These are phyloP conservation scores for Porites lutea DNA, from an alignment of 64 coral and sea anemone genomes.

Conservation along the genomic window DNA sequence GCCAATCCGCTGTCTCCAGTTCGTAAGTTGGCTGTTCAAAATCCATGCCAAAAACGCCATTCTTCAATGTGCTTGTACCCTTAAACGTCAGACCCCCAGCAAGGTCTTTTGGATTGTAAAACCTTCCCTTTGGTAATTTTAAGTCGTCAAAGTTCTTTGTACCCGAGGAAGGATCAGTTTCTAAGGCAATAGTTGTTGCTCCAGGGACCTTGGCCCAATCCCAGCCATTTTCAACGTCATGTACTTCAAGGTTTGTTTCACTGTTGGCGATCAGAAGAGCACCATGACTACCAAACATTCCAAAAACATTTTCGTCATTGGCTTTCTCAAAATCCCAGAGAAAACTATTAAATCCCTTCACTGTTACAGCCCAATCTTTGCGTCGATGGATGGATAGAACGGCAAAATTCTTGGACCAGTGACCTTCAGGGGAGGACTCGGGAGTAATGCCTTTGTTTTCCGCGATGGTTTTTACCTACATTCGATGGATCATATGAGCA, in stretches of 20 bases:
- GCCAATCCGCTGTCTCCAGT: background rate
- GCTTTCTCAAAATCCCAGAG: conserved; percentile 63
- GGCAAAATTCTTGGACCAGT: conserved; percentile 85
- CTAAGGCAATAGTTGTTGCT: conserved; percentile 59
- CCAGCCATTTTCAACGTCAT: conserved; percentile 87
- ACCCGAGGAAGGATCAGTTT: background rate
- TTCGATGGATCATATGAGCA: no score
- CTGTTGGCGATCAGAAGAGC: conserved; percentile 77
- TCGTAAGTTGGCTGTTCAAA: conserved; percentile 62
- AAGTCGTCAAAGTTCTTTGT: conserved; percentile 25
- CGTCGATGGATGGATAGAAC: conserved; percentile 78
- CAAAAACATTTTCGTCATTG: conserved; percentile 59
- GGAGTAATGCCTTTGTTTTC: background rate
- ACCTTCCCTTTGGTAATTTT: conserved; percentile 32
- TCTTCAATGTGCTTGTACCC: conserved; percentile 10
- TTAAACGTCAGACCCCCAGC: conserved; percentile 66
- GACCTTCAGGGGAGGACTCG: conserved; percentile 64
- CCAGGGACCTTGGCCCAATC: conserved; percentile 87
- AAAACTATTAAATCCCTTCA: conserved; percentile 78
- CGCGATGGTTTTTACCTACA: background rate
- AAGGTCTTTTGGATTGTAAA: conserved; percentile 14
- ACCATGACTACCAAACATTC: conserved; percentile 80
- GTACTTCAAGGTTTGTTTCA: conserved; percentile 34
- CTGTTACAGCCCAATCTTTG: conserved; percentile 72
- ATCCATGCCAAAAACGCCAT: conserved; percentile 87